Evolutionary conservation across 2,888 invertebrate species (phyloP), one percentile per base, ranked within the genome.

Genomic region (Nomada flava): DNA sequence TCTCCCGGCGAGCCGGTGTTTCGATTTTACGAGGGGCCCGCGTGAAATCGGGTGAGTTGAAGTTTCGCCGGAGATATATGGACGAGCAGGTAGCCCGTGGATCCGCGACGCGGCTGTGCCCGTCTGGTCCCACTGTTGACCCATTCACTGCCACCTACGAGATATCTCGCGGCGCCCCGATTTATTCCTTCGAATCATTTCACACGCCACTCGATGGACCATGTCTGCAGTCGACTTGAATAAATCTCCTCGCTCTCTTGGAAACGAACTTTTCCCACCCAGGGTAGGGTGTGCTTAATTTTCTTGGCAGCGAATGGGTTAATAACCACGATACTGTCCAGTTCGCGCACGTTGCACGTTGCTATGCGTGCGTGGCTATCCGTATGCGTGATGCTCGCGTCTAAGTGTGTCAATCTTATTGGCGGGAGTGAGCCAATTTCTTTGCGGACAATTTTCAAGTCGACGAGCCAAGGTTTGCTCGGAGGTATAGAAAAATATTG

Each of bases 301-400:
- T 7, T 36, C 36, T 36, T 36, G 36, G 36, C 36, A 36, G 36
- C 7, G 36, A 36, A 23, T 42, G 2, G 18, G 10, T 53, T 85
- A 82, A 85, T 79, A 82, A 76, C 64, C 78, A 63, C 73, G 60
- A 72, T 74, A 74, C 36, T 60, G 85, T 82, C 64, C 82, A 71
- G 52, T 74, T 79, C 85, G 68, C 79, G 79, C 67, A 65, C 67
- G 42, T 63, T 74, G 67, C 59, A 64, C 36, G 59, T 26, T 26
- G 62, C 5, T 52, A 57, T 70, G 26, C 68, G 53, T 62, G 76
- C 47, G 36, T 11, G 59, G 20, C 11, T 15, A 36, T 26, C 76
- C 60, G 69, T 52, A 44, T 70, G 80, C 79, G 70, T 29, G 65
- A 42, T 65, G 26, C 52, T 57, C 52, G 65, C 50, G 42, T 70